Base-by-base conservation (phyloP, 2,888 invertebrate genomes). In the Agrochola circellaris region DNA sequence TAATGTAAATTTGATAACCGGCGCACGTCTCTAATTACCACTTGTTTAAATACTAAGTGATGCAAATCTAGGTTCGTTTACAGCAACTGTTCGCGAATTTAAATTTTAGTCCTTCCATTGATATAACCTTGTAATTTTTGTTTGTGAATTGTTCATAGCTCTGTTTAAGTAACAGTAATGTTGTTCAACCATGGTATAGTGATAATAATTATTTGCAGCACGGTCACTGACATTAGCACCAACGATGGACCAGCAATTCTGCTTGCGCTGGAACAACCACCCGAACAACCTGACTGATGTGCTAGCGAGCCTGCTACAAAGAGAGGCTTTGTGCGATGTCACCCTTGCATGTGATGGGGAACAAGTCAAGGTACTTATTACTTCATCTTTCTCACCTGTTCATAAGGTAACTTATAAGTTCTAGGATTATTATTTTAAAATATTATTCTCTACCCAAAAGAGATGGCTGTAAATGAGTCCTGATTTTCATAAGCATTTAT, bases 261-360 rank as follows among this genome's bases (percentile, higher is more conserved):
- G 98, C 97, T 98, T 99, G 95, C 98, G 98, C 97, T 99, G 99
- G 99, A 98, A 99, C 97, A 99, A 99, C 97, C 99, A 99, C 97
- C 98, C 98, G 94, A 98, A 97, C 97, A 99, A 99, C 97, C 97
- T 99, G 96, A 98, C 98, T 94, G 98, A 98, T 97, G 98, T 99
- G 93, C 97, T 99, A 92, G 98, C 98, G 93, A 98, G 98, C 94
- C 97, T 99, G 93, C 97, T 99, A 92, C 98, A 98, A 95, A 97
- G 98, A 94, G 99, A 99, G 97, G 98, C 98, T 90, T 97, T 99
- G 91, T 99, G 99, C 95, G 99, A 99, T 97, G 99, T 99, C 92
- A 99, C 99, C 91, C 97, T 99, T 93, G 99, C 99, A 89, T 99
- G 99, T 95, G 99, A 99, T 94, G 98, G 98, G 92, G 98, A 98